Conservation (phyloP, 2,797 vertebrate species). For the Carduelis carduelis region DNA sequence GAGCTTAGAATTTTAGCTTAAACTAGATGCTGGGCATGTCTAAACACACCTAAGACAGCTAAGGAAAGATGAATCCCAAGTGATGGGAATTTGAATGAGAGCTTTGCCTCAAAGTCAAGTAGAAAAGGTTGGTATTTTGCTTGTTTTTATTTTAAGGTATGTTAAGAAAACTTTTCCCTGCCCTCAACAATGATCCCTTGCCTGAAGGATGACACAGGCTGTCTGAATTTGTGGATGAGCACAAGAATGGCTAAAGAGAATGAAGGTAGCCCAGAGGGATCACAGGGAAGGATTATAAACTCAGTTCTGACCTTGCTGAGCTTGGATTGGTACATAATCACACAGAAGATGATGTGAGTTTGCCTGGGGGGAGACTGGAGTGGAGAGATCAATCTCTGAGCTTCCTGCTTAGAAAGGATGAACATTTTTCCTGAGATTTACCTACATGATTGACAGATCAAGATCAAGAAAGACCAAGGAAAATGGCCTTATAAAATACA, state of each 20-base stretch:
- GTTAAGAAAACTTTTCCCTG: not conserved
- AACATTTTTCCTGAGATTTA: not conserved
- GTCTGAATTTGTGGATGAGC: not conserved
- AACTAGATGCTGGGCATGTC: not conserved
- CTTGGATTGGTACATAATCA: not conserved
- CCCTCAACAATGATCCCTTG: not conserved
- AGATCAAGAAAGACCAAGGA: not conserved
- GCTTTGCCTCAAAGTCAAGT: not conserved
- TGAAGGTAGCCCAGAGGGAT: not conserved
- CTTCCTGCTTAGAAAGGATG: not conserved
- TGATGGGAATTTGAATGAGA: not conserved
- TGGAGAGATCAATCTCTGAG: not conserved
- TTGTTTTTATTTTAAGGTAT: not conserved
- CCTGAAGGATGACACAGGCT: not conserved
- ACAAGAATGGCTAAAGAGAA: not conserved
- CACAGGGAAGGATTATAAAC: conserved; percentile 2
- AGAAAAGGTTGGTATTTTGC: not conserved
- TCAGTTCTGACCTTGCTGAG: not conserved
- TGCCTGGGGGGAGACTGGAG: conserved; percentile 6
- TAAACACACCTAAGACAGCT: not conserved
- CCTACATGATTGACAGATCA: not conserved
- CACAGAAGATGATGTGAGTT: not conserved
- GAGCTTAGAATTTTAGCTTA: not conserved
- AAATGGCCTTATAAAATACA: not conserved
- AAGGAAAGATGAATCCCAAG: not conserved